These are phyloP conservation scores for Embidobia sp. DNA, from an alignment of 2,888 invertebrate genomes.

Conservation along the genomic window DNA sequence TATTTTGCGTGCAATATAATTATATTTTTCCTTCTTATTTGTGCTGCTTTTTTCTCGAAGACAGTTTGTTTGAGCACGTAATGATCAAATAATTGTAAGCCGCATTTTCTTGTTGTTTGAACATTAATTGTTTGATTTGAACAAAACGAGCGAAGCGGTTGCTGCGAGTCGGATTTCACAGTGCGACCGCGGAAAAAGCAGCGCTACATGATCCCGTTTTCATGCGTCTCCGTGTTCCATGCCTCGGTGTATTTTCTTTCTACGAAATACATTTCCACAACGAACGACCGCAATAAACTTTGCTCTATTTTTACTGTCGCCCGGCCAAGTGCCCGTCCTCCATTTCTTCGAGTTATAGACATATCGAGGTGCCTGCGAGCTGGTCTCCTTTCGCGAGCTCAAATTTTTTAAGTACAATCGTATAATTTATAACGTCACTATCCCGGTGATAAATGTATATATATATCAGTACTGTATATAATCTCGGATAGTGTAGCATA, in stretches of 20 bases:
- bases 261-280: constrained; percentile 69
- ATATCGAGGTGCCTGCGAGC: constrained; percentile 71
- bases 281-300: constrained; percentile 72
- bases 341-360: constrained; percentile 75
- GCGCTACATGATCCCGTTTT: constrained; percentile 44
- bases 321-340: constrained; percentile 71
- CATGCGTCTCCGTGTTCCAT: too few species aligned
- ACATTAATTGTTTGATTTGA: constrained; percentile 44
- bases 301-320: constrained; percentile 75
- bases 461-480: constrained; percentile 28
- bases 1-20: too few species aligned
- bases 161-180: constrained; percentile 28
- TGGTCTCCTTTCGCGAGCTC: constrained; percentile 72
- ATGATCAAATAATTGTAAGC: constrained; percentile 39
- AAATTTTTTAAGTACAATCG: constrained; percentile 72
- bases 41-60: too few species aligned
- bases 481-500: constrained; percentile 25
- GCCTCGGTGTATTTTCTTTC: constrained; percentile 40
- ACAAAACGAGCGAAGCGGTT: constrained; percentile 19
- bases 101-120: constrained; percentile 25
- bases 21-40: too few species aligned
- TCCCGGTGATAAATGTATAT: too few species aligned
- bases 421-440: constrained; percentile 74
- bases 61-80: too few species aligned
- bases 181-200: constrained; percentile 22